Percentiles rank a stretch among this genome's conserved stretches.
These are phyloP conservation scores for Alces alces DNA, from an alignment of 2,113 vertebrate species.

Conservation along the genomic window DNA sequence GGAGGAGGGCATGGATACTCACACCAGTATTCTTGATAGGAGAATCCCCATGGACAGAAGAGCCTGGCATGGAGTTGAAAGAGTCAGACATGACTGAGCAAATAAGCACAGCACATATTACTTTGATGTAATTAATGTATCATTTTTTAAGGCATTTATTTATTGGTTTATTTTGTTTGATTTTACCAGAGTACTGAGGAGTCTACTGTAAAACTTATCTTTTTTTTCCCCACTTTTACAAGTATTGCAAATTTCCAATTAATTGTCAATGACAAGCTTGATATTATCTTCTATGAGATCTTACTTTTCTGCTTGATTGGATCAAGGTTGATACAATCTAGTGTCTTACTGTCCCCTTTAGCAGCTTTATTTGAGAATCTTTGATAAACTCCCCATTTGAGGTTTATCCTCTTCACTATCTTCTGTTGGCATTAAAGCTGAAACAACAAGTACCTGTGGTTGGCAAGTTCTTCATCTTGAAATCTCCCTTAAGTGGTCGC, in stretches of 20 bases:
- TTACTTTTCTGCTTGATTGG: background rate
- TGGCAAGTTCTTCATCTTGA: background rate
- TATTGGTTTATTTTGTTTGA: background rate
- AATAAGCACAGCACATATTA: background rate
- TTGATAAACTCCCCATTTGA: background rate
- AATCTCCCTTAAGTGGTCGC: background rate
- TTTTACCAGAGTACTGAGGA: background rate
- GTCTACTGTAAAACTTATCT: background rate
- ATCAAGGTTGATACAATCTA: background rate
- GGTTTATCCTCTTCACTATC: background rate
- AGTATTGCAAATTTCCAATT: background rate
- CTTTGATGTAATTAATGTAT: background rate
- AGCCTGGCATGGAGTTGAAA: background rate
- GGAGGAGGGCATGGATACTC: background rate
- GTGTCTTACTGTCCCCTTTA: background rate
- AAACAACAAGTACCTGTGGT: background rate
- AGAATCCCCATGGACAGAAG: background rate
- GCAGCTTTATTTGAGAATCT: background rate
- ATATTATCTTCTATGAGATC: background rate
- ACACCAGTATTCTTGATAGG: background rate
- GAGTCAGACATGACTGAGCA: background rate
- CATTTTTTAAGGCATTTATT: background rate
- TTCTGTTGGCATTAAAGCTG: background rate
- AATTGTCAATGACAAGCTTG: background rate
- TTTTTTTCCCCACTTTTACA: background rate